Percentiles rank a stretch among this genome's conserved stretches.
These are phyloP conservation scores for Nineta flava DNA, from an alignment of 2,888 invertebrate species.

Conservation along the genomic window DNA sequence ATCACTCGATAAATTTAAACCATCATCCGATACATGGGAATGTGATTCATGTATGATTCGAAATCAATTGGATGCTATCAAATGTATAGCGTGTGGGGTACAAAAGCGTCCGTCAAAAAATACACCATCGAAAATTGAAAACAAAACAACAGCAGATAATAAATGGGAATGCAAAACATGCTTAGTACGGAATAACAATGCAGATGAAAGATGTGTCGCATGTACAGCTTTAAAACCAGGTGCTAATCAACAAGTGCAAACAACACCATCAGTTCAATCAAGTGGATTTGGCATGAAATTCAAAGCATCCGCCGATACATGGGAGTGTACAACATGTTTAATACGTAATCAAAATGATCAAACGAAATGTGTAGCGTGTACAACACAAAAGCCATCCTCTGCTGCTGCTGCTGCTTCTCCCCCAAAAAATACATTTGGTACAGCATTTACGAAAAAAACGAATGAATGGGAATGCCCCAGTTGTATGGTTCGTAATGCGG, in stretches of 20 bases:
- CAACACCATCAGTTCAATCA: constrained; percentile 1
- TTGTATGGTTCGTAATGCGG: constrained; percentile 42
- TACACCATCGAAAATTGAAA: constrained; percentile 2
- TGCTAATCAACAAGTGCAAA: constrained; percentile 7
- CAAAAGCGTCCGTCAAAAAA: background rate
- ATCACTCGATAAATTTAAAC: constrained; percentile 2
- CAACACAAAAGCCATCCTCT: constrained; percentile 27
- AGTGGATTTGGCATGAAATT: background rate
- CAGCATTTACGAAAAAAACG: constrained; percentile 16
- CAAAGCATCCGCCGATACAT: constrained; percentile 18
- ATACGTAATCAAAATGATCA: constrained; percentile 31
- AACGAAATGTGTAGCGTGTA: constrained; percentile 36
- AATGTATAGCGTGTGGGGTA: constrained; percentile 38
- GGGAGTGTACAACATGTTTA: constrained; percentile 41
- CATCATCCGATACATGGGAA: constrained; percentile 28
- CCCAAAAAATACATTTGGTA: constrained; percentile 11
- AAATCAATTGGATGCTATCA: constrained; percentile 28
- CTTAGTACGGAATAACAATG: constrained; percentile 36
- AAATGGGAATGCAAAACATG: constrained; percentile 43
- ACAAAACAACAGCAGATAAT: constrained; percentile 20
- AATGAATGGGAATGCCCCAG: constrained; percentile 40
- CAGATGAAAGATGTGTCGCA: constrained; percentile 31
- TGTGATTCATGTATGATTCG: constrained; percentile 38
- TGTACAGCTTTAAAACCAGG: constrained; percentile 33
- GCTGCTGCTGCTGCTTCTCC: constrained; percentile 7